Percentiles rank a stretch among this genome's conserved stretches.
Evolutionary conservation across 2,888 invertebrate species (phyloP).

Genomic region (Rhagophthalmus giganteus): DNA sequence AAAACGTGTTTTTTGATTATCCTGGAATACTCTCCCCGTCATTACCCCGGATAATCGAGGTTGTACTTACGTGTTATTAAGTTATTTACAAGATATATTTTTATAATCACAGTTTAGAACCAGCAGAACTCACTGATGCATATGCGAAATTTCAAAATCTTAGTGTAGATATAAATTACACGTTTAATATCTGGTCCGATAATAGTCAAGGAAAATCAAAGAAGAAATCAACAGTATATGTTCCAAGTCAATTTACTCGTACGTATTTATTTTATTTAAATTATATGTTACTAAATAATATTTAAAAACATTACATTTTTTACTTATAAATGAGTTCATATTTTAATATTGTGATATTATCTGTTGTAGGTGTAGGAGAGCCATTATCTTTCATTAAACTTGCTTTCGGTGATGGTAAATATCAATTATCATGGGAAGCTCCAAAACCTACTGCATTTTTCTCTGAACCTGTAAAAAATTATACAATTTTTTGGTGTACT

Average conservation of each 20-base stretch:
- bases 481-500: constrained; percentile 76
- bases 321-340: no score
- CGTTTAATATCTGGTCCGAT: constrained; percentile 63
- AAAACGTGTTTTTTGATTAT: no score
- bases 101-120: no score
- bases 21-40: no score
- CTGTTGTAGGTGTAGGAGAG: constrained; percentile 36
- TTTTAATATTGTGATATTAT: no score
- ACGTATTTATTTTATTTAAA: constrained; percentile 44
- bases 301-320: constrained; percentile 1
- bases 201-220: constrained; percentile 65
- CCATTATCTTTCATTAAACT: constrained; percentile 59
- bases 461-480: constrained; percentile 60
- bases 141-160: constrained; percentile 65
- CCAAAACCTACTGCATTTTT: constrained; percentile 50
- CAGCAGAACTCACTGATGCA: constrained; percentile 61
- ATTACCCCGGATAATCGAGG: no score
- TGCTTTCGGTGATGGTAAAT: constrained; percentile 70
- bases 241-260: constrained; percentile 63
- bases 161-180: constrained; percentile 51
- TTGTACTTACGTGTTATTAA: no score
- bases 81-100: no score
- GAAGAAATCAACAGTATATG: constrained; percentile 61
- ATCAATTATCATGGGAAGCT: constrained; percentile 75
- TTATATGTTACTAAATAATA: background rate